Base-by-base conservation (phyloP, 2,113 vertebrate species). In the Tonatia bakeri region DNA sequence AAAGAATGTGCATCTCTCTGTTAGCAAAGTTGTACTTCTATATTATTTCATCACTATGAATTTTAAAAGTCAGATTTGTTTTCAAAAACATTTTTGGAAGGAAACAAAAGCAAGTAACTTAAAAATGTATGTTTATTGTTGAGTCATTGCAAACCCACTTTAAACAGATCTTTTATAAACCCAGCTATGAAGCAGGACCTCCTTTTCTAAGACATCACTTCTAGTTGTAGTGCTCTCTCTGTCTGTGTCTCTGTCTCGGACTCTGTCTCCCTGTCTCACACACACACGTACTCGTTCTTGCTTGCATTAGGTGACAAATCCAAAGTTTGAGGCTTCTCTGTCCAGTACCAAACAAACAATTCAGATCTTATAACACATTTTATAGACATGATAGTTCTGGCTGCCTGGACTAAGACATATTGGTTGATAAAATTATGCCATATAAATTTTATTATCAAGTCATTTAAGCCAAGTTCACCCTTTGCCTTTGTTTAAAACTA, bases 391-490 rank as follows among this genome's bases (percentile, higher is more conserved):
- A 59, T 19, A 40, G 38, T 45, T 31, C 28, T 75, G n/a, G 33
- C 69, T 67, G 26, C 26, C 69, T 95, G 1, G 33, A 36, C 52
- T 67, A 19, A 59, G 4, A 52, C 16, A 72, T 67, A 52, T 64
- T 76, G n/a, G 38, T 45, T 89, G 64, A 20, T 64, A 84, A 96
- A 84, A 40, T 82, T 40, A 56, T 12, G 15, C 16, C 72, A 13
- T 47, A n/a, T 76, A 85, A 26, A 59, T 83, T 94, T 96, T 89
- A 79, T 52, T 67, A 67, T 87, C 45, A 85, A 91, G 38, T 76
- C 17, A 28, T 90, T 79, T 20, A 84, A 84, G 52, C 91, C 75
- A 90, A 69, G 31, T 19, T 95, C 45, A 87, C 16, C 76, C 3
- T 87, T 86, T 93, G 43, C 61, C 28, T 69, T 61, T 67, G 67